Evolutionary conservation across 1,140 invertebrate species (phyloP), one percentile per base, ranked within the genome.

Genomic region (Agrilus planipennis): DNA sequence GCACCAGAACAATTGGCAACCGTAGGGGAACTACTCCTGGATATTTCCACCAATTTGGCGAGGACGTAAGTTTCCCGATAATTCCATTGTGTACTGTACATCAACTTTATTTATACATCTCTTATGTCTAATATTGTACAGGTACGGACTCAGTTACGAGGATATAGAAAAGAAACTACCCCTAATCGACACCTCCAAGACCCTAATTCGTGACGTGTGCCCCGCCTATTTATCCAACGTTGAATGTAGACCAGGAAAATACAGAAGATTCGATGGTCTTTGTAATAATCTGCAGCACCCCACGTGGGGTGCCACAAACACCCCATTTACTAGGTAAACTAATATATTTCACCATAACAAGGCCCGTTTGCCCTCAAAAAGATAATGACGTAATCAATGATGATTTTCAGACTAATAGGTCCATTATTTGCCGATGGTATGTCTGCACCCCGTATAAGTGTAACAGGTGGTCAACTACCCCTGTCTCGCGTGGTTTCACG

Each of bases 241-340:
- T 1, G 82, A 90, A 59, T 93, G 89, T 52, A 70, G 80, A 15
- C 73, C 86, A 2, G 86, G 86, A n/a, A 91, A 92, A 54, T 96
- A 92, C 62, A 70, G 92, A 2, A 70, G 88, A 4, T 76, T 82
- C 38, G 89, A 93, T 62, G 92, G 91, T 0, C 76, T 91, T 6
- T 96, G 91, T 63, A 96, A 90, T 42, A 97, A 96, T 59, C 65
- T 93, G 25, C 71, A 85, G 29, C 77, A 93, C 67, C 89, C 90
- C 0, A 83, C 81, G 1, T 93, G 89, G 89, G 91, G 91, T 0
- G 76, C 84, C n/a, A 75, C 80, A 0, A 77, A 82, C 52, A 76
- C 84, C 9, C 83, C 88, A 2, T 90, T 89, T 63, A 76, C 79
- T 45, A 78, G 85, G 79, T 82, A 67, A 10, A 31, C 28, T n/a